Conservation (phyloP, 2,797 vertebrate genomes). For the Otolemur crassicaudatus region DNA sequence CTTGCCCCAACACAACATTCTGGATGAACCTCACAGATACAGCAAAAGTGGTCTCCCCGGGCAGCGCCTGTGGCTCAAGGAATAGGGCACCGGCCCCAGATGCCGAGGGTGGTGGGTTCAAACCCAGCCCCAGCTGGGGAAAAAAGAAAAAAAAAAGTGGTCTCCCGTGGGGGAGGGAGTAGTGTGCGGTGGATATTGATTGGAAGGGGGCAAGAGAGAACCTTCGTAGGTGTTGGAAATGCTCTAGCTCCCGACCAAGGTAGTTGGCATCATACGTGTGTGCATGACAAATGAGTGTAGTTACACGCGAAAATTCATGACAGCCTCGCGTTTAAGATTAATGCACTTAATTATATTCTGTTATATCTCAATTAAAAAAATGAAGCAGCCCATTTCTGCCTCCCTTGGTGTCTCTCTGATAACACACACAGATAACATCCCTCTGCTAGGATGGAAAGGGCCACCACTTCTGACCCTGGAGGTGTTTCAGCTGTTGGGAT, state of each 20-base stretch:
- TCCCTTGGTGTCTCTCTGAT: neutral
- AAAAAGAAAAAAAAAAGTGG: too few species aligned
- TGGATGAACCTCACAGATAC: neutral
- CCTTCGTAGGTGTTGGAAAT: neutral
- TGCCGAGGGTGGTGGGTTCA: too few species aligned
- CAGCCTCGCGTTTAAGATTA: neutral
- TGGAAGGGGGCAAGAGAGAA: neutral
- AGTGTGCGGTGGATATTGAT: neutral
- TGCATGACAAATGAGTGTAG: neutral
- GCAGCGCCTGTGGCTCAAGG: too few species aligned
- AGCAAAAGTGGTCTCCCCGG: neutral
- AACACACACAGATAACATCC: neutral
- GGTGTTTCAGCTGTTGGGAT: neutral
- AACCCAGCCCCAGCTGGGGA: too few species aligned
- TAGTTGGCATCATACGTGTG: neutral
- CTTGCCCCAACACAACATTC: neutral
- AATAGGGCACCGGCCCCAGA: too few species aligned
- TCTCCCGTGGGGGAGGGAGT: neutral
- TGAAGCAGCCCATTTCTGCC: neutral
- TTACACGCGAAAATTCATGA: neutral
- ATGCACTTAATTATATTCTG: neutral
- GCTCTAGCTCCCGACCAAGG: neutral
- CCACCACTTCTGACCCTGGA: accelerated
- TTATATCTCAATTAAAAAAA: neutral
- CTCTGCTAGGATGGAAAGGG: neutral